Evolutionary conservation across 2,888 invertebrate genomes (phyloP).

Genomic region (Amblyjoppa fuscipennis): DNA sequence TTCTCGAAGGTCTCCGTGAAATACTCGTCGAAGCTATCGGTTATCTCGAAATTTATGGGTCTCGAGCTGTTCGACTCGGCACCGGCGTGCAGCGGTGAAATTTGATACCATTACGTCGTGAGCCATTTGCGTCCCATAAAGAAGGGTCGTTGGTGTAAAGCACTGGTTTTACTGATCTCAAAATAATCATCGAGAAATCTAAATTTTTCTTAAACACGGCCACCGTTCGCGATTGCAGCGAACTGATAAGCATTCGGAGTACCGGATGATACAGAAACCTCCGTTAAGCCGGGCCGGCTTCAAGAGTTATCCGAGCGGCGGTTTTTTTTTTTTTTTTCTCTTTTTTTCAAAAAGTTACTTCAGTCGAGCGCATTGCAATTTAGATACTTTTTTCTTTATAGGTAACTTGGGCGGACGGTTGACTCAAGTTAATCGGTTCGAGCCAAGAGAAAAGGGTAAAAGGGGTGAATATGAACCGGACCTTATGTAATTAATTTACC

Average conservation of each 20-base stretch:
- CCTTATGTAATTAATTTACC: too few species aligned
- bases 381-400: background rate
- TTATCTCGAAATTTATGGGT: slow-evolving; percentile 42
- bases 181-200: background rate
- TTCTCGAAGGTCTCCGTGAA: slow-evolving; percentile 15
- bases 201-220: background rate
- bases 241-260: background rate
- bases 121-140: background rate
- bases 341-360: background rate
- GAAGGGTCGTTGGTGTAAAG: background rate
- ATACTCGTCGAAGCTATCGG: slow-evolving; percentile 1
- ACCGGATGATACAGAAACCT: background rate
- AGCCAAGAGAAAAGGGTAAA: too few species aligned
- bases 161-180: slow-evolving; percentile 4
- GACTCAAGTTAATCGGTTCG: too few species aligned
- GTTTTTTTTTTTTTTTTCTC: background rate
- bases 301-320: background rate
- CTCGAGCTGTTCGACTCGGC: slow-evolving; percentile 10
- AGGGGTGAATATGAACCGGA: too few species aligned
- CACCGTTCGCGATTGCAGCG: background rate
- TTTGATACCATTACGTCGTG: slow-evolving; percentile 22
- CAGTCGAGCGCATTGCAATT: slow-evolving; percentile 3
- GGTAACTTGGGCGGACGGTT: too few species aligned
- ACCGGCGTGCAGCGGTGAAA: slow-evolving; percentile 22
- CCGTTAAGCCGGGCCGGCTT: background rate